Evolutionary conservation across 2,797 vertebrate genomes (phyloP).

Genomic region (Acanthurus leucopareius): DNA sequence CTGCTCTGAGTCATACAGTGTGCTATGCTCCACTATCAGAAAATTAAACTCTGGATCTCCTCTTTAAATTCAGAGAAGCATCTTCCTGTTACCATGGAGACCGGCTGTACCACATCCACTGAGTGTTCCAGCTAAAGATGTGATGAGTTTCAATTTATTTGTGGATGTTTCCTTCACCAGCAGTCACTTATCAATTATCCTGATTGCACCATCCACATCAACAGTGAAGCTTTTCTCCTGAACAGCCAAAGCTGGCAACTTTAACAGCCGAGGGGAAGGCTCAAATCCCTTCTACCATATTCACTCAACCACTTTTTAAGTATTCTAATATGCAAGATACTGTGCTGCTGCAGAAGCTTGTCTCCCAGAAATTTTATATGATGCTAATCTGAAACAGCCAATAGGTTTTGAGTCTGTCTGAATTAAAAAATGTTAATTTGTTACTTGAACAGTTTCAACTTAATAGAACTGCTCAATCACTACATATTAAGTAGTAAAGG

Average conservation of each 20-base stretch:
- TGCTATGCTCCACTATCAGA: conserved; percentile 42
- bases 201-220: conserved; percentile 36
- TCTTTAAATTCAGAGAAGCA: conserved; percentile 42
- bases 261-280: background rate
- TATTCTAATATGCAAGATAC: conserved; percentile 1
- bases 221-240: conserved; percentile 24
- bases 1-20: conserved; percentile 25
- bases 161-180: conserved; percentile 45
- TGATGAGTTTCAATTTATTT: conserved; percentile 66
- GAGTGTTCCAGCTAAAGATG: conserved; percentile 22
- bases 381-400: too few species aligned
- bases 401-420: too few species aligned
- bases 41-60: conserved; percentile 60
- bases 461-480: too few species aligned
- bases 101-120: conserved; percentile 21
- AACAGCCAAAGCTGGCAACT: conserved; percentile 4
- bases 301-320: background rate
- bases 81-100: conserved; percentile 68
- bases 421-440: too few species aligned
- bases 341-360: background rate
- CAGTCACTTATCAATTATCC: conserved; percentile 66
- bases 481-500: too few species aligned
- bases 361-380: too few species aligned
- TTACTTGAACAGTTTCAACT: too few species aligned
- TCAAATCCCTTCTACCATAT: conserved; percentile 12